Conservation (phyloP, 2,113 vertebrate species). For the Meles meles region DNA sequence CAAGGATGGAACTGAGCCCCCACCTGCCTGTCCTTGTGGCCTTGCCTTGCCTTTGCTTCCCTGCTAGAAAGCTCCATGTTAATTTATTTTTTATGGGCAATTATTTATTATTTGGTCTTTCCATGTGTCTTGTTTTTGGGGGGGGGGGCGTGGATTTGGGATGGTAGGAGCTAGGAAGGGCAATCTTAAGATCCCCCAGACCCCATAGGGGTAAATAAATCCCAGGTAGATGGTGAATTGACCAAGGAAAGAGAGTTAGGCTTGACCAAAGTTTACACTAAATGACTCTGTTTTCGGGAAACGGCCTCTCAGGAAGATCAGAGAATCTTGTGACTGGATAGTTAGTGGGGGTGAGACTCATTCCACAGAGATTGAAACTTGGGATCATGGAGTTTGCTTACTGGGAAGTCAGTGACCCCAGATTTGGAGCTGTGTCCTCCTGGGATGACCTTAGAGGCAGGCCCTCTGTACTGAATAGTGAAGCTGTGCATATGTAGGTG, state of each 20-base stretch:
- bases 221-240: conserved; percentile 46
- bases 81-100: conserved; percentile 84
- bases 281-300: not conserved
- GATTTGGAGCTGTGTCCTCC: not conserved
- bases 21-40: conserved; percentile 44
- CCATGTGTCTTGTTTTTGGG: conserved; percentile 66
- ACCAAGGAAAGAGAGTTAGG: conserved; percentile 32
- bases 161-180: not conserved
- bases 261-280: conserved; percentile 43
- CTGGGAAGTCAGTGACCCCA: not conserved
- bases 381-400: not conserved
- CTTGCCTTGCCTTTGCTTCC: conserved; percentile 59
- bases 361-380: conserved; percentile 23
- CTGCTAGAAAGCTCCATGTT: conserved; percentile 73
- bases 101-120: conserved; percentile 84
- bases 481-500: not conserved
- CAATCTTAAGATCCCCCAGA: conserved; percentile 13
- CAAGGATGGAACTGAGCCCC: not conserved
- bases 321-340: conserved; percentile 19
- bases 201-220: conserved; percentile 14
- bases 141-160: not conserved
- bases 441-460: not conserved
- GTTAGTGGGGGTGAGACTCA: not conserved
- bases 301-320: conserved; percentile 5
- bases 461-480: not conserved